phyloP scores from a whole-genome alignment of 2,888 invertebrate genomes.

The Oeneis ivallda region DNA sequence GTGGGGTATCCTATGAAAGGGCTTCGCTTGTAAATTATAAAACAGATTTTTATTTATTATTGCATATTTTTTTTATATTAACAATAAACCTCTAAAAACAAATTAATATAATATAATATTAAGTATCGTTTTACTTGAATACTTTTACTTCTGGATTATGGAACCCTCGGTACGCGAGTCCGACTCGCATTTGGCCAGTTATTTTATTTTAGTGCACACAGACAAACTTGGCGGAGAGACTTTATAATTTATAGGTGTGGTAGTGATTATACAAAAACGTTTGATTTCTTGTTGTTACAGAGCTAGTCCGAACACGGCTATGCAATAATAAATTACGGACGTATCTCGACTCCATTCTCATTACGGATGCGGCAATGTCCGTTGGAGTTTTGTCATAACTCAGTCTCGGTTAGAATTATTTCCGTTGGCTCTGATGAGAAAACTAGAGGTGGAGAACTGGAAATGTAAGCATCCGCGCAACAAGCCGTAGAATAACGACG shows the following conservation, averaged over 20 bases:
- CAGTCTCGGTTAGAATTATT: slow-evolving; percentile 81
- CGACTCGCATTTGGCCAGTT: too few relatives aligned
- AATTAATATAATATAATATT: too few relatives aligned
- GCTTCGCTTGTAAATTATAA: too few relatives aligned
- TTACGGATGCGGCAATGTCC: slow-evolving; percentile 81
- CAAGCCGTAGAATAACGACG: slow-evolving; percentile 79
- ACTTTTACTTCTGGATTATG: too few relatives aligned
- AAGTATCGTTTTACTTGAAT: too few relatives aligned
- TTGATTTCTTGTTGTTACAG: slow-evolving; percentile 53
- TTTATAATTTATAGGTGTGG: too few relatives aligned
- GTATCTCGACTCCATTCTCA: slow-evolving; percentile 79
- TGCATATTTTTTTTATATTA: too few relatives aligned
- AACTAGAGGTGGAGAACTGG: slow-evolving; percentile 78
- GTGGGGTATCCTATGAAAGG: too few relatives aligned
- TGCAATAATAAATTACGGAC: slow-evolving; percentile 76
- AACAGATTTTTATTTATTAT: too few relatives aligned
- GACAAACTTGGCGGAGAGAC: too few relatives aligned
- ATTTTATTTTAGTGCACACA: not conserved
- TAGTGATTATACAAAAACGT: slow-evolving; percentile 32
- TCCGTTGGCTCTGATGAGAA: slow-evolving; percentile 80
- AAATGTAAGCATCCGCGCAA: slow-evolving; percentile 79
- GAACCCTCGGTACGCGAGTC: too few relatives aligned
- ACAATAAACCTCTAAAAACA: too few relatives aligned
- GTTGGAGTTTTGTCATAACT: slow-evolving; percentile 81
- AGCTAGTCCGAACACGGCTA: slow-evolving; percentile 57